Evolutionary conservation across 1,140 invertebrate species (phyloP).

Genomic region (Berghia stephanieae): DNA sequence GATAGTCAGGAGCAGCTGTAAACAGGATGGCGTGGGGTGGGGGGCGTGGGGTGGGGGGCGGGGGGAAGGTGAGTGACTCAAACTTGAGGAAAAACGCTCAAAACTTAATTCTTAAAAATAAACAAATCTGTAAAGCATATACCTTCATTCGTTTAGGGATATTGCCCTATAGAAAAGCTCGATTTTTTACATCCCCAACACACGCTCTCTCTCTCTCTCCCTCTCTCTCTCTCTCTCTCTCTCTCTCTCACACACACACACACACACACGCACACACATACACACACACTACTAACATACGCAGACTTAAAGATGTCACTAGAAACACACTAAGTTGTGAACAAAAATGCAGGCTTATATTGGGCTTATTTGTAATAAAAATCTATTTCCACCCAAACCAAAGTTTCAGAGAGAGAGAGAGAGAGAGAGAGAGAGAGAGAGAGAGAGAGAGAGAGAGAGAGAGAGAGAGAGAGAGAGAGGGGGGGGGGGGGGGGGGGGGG

Average conservation of each 20-base stretch:
- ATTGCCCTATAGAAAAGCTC: background rate
- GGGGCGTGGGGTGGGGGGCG: too few species aligned
- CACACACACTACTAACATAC: background rate
- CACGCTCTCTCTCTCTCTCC: background rate
- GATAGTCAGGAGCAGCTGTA: constrained; percentile 51
- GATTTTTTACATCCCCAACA: background rate
- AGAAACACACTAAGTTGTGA: too few species aligned
- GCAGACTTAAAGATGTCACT: too few species aligned
- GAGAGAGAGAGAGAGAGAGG: background rate
- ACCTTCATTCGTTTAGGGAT: background rate
- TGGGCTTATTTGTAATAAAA: too few species aligned
- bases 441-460: background rate
- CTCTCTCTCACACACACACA: background rate
- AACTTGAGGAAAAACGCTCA: too few species aligned
- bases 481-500: too few species aligned
- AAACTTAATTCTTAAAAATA: too few species aligned
- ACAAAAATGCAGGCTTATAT: too few species aligned
- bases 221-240: background rate
- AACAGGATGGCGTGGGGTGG: background rate
- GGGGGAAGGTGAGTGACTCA: too few species aligned
- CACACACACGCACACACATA: background rate
- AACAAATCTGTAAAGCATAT: background rate
- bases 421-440: too few species aligned
- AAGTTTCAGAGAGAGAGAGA: too few species aligned
- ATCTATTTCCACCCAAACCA: too few species aligned